Evolutionary conservation across 1,140 invertebrate genomes (phyloP).

Genomic region (Lepidotrigona ventralis): DNA sequence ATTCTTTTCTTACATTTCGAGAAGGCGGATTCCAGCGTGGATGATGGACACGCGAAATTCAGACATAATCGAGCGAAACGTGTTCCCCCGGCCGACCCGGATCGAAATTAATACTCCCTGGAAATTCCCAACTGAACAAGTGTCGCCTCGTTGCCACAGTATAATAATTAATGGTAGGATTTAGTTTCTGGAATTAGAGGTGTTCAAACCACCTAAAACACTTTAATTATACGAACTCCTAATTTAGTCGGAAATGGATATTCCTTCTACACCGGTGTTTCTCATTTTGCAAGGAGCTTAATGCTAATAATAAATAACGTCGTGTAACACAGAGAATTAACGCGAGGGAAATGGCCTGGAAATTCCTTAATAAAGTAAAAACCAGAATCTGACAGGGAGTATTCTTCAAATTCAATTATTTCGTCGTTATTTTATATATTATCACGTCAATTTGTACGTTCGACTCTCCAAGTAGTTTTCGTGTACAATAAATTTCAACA

Average conservation of each 20-base stretch:
- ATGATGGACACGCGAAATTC: neutral
- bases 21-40: neutral
- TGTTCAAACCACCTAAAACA: neutral
- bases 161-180: constrained; percentile 12
- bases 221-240: neutral
- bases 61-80: neutral
- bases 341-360: neutral
- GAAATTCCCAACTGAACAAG: neutral
- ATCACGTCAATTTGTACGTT: too few relatives aligned
- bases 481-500: too few relatives aligned
- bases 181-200: neutral
- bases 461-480: too few relatives aligned
- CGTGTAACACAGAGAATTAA: neutral
- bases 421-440: too few relatives aligned
- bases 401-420: too few relatives aligned
- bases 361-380: neutral
- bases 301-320: neutral
- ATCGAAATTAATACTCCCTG: neutral
- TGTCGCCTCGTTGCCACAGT: neutral
- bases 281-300: neutral
- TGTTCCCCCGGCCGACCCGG: neutral
- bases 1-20: neutral
- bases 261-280: neutral
- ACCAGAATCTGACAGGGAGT: neutral
- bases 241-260: neutral